A percentile compares a stretch with the other conserved stretches of the same genome.
Evolutionary conservation across 2,888 invertebrate genomes (phyloP).

Genomic region (Papilio demoleus): DNA sequence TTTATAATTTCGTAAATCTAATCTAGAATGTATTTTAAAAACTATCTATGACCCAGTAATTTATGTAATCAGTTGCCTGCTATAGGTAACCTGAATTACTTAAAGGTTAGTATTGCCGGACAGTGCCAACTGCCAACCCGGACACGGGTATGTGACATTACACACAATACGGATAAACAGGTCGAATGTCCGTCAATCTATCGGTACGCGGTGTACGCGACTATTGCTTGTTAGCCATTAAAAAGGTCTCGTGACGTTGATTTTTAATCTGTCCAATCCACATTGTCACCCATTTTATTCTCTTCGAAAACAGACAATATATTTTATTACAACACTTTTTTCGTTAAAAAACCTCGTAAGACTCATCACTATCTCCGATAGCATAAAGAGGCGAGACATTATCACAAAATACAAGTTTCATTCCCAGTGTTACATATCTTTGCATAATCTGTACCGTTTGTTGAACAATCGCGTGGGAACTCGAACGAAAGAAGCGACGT

Average conservation of each 20-base stretch:
- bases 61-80: slow-evolving; percentile 19
- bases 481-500: slow-evolving; percentile 60
- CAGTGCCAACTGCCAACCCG: slow-evolving; percentile 68
- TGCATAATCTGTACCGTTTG: slow-evolving; percentile 50
- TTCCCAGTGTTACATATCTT: slow-evolving; percentile 48
- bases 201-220: background rate
- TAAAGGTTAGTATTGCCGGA: slow-evolving; percentile 30
- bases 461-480: slow-evolving; percentile 73
- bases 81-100: slow-evolving; percentile 41
- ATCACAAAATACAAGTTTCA: slow-evolving; percentile 33
- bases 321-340: too few relatives aligned
- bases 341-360: background rate
- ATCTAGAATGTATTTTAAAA: background rate
- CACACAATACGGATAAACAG: slow-evolving; percentile 64
- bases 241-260: slow-evolving; percentile 4
- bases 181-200: slow-evolving; percentile 51
- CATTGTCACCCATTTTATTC: too few relatives aligned
- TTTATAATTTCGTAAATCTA: too few relatives aligned
- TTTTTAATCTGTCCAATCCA: too few relatives aligned
- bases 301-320: too few relatives aligned
- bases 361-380: background rate
- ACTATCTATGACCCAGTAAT: slow-evolving; percentile 14
- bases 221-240: background rate
- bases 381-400: background rate
- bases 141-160: slow-evolving; percentile 62